phyloP scores from a whole-genome alignment of 2,113 vertebrate genomes.

The Notothenia rossii region DNA sequence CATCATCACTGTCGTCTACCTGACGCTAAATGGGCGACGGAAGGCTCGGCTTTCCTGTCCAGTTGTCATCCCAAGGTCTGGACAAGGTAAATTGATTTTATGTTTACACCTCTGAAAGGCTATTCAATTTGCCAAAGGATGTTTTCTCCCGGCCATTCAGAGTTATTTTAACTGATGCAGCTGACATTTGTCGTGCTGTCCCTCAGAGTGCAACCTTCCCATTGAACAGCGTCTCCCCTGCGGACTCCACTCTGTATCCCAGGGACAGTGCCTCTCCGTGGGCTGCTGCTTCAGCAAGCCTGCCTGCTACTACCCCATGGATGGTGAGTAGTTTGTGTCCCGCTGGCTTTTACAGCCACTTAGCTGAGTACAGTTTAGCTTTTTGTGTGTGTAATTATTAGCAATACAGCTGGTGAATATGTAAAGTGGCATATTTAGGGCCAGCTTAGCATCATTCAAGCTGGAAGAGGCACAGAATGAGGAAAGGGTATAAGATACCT shows the following conservation, averaged over 20 bases:
- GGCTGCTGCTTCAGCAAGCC: constrained; percentile 82
- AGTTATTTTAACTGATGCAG: constrained; percentile 53
- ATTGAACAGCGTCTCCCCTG: constrained; percentile 79
- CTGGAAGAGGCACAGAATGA: constrained; percentile 55
- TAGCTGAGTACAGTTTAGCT: constrained; percentile 47
- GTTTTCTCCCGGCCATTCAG: constrained; percentile 44
- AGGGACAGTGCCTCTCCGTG: constrained; percentile 73
- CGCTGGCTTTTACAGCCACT: constrained; percentile 57
- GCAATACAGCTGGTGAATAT: constrained; percentile 38
- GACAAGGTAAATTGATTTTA: constrained; percentile 67
- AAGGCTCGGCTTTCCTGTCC: constrained; percentile 79
- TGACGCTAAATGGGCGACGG: constrained; percentile 50
- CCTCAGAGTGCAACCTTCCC: constrained; percentile 80
- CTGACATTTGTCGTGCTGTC: constrained; percentile 70
- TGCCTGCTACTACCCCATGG: constrained; percentile 84
- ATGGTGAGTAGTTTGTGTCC: constrained; percentile 76
- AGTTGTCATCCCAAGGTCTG: constrained; percentile 24
- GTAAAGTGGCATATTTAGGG: constrained; percentile 47
- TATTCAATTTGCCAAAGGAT: constrained; percentile 43
- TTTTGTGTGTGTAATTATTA: constrained; percentile 40
- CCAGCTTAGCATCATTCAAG: constrained; percentile 39
- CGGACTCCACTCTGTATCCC: constrained; percentile 60
- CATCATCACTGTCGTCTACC: constrained; percentile 73
- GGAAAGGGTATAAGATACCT: constrained; percentile 66
- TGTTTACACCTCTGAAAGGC: constrained; percentile 37